Evolutionary conservation across 2,797 vertebrate genomes (phyloP).

Genomic region (Spinibarbus caldwelli): DNA sequence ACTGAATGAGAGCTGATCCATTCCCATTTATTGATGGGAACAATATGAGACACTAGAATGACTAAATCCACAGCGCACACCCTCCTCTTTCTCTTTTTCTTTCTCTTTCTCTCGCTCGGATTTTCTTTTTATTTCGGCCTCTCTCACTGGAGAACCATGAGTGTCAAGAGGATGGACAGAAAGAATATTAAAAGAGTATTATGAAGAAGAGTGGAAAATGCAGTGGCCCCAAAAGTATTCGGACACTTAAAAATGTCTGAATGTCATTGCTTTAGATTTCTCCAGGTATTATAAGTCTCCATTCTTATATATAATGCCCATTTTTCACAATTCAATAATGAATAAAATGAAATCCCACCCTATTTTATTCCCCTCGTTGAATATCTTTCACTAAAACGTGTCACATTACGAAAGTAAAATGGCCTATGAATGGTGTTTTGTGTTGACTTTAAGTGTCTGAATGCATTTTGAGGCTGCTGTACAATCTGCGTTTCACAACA

Average conservation of each 20-base stretch:
- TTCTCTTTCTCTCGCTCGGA: background rate
- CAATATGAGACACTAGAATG: conserved; percentile 27
- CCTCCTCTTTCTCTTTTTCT: background rate
- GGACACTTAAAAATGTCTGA: conserved; percentile 8
- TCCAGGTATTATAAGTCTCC: background rate
- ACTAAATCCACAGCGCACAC: conserved; percentile 21
- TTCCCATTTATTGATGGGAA: conserved; percentile 35
- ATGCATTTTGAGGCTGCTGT: conserved; percentile 13
- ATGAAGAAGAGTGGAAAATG: conserved; percentile 36
- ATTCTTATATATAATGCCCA: background rate
- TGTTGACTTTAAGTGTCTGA: conserved; percentile 14
- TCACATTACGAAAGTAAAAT: background rate
- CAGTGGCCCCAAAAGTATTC: conserved; percentile 3
- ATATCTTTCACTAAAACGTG: background rate
- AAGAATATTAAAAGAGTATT: conserved; percentile 31
- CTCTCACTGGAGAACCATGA: conserved; percentile 29
- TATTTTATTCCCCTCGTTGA: background rate
- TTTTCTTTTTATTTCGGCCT: background rate
- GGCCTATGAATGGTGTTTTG: conserved; percentile 5
- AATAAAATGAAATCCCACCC: background rate
- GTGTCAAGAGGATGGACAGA: conserved; percentile 29
- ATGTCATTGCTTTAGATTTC: background rate
- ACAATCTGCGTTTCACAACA: conserved; percentile 10
- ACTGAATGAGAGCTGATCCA: conserved; percentile 50
- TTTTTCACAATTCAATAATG: conserved; percentile 26